Evolutionary conservation across 1,140 invertebrate species (phyloP).

Genomic region (Drosophila baimaii): DNA sequence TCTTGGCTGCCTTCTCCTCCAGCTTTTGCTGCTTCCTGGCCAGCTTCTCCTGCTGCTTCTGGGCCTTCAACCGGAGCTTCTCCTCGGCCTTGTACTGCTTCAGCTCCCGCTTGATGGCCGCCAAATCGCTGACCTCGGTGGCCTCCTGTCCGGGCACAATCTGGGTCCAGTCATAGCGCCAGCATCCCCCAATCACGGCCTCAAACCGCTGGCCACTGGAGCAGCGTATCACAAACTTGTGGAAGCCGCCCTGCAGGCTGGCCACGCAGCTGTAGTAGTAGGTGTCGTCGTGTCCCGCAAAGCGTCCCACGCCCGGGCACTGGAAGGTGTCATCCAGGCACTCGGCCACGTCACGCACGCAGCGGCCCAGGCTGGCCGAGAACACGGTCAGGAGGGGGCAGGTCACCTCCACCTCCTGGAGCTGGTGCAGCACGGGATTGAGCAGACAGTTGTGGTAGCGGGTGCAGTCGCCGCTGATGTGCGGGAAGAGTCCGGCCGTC

Average conservation of each 20-base stretch:
- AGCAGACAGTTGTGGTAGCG: constrained; percentile 63
- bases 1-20: constrained; percentile 67
- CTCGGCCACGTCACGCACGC: constrained; percentile 60
- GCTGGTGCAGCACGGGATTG: constrained; percentile 25
- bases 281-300: constrained; percentile 55
- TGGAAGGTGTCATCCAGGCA: constrained; percentile 53
- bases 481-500: constrained; percentile 42
- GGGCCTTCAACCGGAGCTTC: constrained; percentile 63
- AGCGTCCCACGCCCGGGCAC: constrained; percentile 49
- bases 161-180: constrained; percentile 72
- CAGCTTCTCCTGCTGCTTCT: constrained; percentile 65
- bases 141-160: constrained; percentile 49
- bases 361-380: constrained; percentile 51
- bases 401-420: constrained; percentile 18
- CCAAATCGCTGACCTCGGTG: constrained; percentile 58
- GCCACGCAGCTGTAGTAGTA: constrained; percentile 69
- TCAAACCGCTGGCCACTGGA: constrained; percentile 58
- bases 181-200: constrained; percentile 49
- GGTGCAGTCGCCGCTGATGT: constrained; percentile 59
- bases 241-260: constrained; percentile 50
- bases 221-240: constrained; percentile 73
- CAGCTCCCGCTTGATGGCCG: constrained; percentile 69
- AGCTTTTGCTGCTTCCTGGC: constrained; percentile 71
- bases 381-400: constrained; percentile 57
- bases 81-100: constrained; percentile 70